phyloP scores from a whole-genome alignment of 2,113 vertebrate species.

The Dicrurus megarhynchus region DNA sequence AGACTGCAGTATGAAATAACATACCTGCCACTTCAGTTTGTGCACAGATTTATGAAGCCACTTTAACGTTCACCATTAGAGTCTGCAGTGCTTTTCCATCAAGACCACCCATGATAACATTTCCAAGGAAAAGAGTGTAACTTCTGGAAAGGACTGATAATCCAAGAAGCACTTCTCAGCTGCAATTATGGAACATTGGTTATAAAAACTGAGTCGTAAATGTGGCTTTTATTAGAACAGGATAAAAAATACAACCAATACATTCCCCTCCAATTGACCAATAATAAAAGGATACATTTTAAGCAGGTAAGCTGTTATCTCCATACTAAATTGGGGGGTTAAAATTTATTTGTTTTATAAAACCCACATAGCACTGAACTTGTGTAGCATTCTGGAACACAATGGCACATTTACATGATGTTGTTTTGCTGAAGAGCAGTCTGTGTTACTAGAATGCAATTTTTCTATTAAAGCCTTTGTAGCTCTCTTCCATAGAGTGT shows the following conservation, averaged over 20 bases:
- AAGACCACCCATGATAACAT: background rate
- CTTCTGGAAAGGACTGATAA: slow-evolving; percentile 23
- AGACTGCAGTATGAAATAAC: background rate
- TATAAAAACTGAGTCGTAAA: background rate
- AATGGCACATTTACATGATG: background rate
- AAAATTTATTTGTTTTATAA: background rate
- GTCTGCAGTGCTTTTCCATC: background rate
- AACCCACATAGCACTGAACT: background rate
- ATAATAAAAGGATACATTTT: background rate
- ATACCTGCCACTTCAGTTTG: background rate
- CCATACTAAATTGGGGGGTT: background rate
- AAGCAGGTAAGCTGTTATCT: background rate
- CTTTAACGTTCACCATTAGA: background rate
- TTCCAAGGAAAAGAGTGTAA: background rate
- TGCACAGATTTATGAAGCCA: background rate
- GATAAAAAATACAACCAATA: background rate
- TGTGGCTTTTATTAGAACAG: background rate
- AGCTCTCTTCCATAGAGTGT: background rate
- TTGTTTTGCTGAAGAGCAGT: background rate
- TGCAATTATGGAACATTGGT: background rate
- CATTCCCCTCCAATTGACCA: background rate
- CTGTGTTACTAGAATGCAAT: background rate
- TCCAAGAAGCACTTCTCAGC: background rate
- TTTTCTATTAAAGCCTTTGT: slow-evolving; percentile 5
- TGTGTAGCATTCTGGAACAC: background rate